A percentile compares a stretch with the other conserved stretches of the same genome.
phyloP scores from a whole-genome alignment of 2,888 invertebrate species.

The Anaspis maculata region DNA sequence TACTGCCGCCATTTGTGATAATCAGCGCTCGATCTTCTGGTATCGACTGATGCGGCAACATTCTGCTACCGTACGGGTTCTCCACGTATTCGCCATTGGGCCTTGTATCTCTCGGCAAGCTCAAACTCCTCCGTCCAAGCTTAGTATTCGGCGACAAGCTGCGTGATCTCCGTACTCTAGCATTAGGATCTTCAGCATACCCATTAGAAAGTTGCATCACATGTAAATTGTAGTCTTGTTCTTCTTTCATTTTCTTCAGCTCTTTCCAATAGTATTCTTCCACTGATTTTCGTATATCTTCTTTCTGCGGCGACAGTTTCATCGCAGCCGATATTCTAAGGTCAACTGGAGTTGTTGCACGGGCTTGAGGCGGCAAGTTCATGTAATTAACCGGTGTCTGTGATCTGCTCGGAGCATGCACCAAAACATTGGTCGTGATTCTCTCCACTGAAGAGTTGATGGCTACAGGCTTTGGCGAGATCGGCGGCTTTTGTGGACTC shows the following conservation, averaged over 20 bases:
- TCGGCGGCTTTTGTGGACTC: slow-evolving; percentile 19
- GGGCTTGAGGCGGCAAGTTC: slow-evolving; percentile 9
- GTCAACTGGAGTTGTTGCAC: slow-evolving; percentile 22
- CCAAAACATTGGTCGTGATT: slow-evolving; percentile 27
- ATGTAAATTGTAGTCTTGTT: slow-evolving; percentile 49
- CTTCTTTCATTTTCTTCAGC: slow-evolving; percentile 53
- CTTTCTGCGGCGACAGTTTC: slow-evolving; percentile 42
- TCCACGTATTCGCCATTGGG: slow-evolving; percentile 1
- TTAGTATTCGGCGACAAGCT: slow-evolving; percentile 42
- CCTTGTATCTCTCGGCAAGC: slow-evolving; percentile 30
- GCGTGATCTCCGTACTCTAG: slow-evolving; percentile 37
- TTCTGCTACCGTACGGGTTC: background rate
- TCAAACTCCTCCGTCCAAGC: slow-evolving; percentile 37
- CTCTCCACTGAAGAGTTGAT: slow-evolving; percentile 14
- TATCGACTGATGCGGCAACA: slow-evolving; percentile 4
- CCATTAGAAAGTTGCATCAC: slow-evolving; percentile 30
- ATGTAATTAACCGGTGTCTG: slow-evolving; percentile 16
- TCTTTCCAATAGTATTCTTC: slow-evolving; percentile 65
- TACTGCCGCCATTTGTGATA: no score
- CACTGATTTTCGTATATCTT: slow-evolving; percentile 50
- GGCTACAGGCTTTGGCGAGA: slow-evolving; percentile 18
- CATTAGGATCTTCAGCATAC: slow-evolving; percentile 33
- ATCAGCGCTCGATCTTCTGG: slow-evolving; percentile 21
- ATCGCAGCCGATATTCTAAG: slow-evolving; percentile 15
- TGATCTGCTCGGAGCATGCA: slow-evolving; percentile 21